These are phyloP conservation scores for Ciconia stormi DNA, from an alignment of 2,113 vertebrate genomes.

Conservation along the genomic window DNA sequence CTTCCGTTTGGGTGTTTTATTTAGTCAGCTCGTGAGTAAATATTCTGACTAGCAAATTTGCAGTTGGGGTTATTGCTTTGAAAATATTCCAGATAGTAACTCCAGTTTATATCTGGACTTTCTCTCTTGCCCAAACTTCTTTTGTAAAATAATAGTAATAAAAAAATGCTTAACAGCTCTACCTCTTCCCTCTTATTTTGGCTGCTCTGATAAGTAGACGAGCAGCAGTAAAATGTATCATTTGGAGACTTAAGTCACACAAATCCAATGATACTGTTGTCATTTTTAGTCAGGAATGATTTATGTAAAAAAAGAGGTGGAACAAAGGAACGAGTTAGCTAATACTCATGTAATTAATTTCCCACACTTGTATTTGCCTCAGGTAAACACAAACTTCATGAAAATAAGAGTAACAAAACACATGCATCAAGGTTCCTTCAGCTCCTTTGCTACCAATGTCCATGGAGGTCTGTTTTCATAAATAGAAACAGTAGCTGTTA, in stretches of 20 bases:
- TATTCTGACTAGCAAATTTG: not conserved
- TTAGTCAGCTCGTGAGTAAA: not conserved
- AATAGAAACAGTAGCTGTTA: conserved; percentile 62
- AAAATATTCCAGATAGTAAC: not conserved
- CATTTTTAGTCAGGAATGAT: not conserved
- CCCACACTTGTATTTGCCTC: conserved; percentile 64
- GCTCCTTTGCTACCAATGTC: conserved; percentile 54
- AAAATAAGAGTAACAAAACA: conserved; percentile 70
- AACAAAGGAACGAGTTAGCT: conserved; percentile 28
- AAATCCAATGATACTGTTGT: not conserved
- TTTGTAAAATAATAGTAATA: not conserved
- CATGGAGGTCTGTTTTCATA: conserved; percentile 61
- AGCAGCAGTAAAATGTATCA: not conserved
- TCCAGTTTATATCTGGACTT: not conserved
- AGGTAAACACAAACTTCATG: conserved; percentile 65
- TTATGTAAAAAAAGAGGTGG: not conserved
- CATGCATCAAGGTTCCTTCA: conserved; percentile 64
- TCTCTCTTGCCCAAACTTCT: not conserved
- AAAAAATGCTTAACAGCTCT: not conserved
- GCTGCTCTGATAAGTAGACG: not conserved
- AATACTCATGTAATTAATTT: conserved; percentile 56
- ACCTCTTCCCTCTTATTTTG: not conserved
- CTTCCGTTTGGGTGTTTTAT: not conserved
- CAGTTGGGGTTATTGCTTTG: not conserved
- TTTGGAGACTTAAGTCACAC: not conserved